phyloP scores from a whole-genome alignment of 2,888 invertebrate species.

The Chelonus formosanus region DNA sequence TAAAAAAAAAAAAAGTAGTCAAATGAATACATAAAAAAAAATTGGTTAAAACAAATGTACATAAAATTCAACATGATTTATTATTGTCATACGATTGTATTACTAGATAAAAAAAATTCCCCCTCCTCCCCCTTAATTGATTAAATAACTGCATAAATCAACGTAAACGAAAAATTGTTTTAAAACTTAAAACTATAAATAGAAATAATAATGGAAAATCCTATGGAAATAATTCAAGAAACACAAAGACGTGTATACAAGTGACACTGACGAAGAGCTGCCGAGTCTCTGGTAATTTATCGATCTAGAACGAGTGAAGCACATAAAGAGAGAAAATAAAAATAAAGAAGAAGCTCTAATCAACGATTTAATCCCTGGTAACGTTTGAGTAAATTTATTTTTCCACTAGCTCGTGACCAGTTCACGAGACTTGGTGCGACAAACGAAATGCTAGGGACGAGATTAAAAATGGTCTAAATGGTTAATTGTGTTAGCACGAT shows the following conservation, averaged over 20 bases:
- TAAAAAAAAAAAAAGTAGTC: conserved; percentile 11
- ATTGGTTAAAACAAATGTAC: conserved; percentile 33
- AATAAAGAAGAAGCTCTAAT: conserved; percentile 53
- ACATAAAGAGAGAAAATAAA: conserved; percentile 19
- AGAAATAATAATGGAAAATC: conserved; percentile 34
- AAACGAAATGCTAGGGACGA: conserved; percentile 25
- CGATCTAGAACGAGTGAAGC: conserved; percentile 47
- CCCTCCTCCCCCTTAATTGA: no score
- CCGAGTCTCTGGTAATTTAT: conserved; percentile 46
- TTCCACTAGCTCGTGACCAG: conserved; percentile 54
- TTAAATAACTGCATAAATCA: conserved; percentile 1
- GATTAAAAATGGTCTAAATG: conserved; percentile 49
- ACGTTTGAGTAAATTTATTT: conserved; percentile 59
- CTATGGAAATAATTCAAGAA: conserved; percentile 34
- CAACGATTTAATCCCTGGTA: conserved; percentile 59
- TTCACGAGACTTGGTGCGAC: conserved; percentile 20
- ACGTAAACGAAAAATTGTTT: neutral
- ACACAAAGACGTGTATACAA: conserved; percentile 26
- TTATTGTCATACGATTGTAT: no score
- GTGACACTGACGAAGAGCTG: conserved; percentile 33
- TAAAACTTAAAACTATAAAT: conserved; percentile 19
- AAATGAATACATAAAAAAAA: conserved; percentile 38
- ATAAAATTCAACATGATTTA: conserved; percentile 22
- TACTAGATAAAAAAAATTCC: no score
- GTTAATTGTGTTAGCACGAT: conserved; percentile 60